phyloP scores from a whole-genome alignment of 2,888 invertebrate genomes.

The Parnassius apollo region DNA sequence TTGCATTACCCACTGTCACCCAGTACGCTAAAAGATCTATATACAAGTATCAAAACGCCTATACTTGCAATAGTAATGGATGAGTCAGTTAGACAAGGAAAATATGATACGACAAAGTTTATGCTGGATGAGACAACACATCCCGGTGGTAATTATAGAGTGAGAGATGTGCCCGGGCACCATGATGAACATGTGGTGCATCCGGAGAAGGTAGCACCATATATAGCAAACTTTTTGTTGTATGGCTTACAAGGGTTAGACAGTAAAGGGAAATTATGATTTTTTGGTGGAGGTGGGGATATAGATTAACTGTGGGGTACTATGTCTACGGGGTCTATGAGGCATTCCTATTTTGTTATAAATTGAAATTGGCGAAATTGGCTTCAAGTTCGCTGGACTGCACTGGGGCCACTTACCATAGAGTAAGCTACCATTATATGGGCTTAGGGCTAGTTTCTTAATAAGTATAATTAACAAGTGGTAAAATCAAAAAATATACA shows the following conservation, averaged over 20 bases:
- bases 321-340: no score
- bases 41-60: conserved; percentile 46
- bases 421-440: no score
- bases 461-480: no score
- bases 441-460: no score
- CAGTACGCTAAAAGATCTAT: conserved; percentile 50
- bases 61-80: conserved; percentile 47
- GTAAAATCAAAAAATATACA: no score
- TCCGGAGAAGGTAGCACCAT: conserved; percentile 73
- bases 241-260: conserved; percentile 49
- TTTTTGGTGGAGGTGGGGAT: background rate
- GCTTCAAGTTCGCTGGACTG: no score
- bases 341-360: no score
- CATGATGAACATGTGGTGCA: conserved; percentile 82
- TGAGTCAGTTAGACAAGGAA: conserved; percentile 40
- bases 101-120: conserved; percentile 45
- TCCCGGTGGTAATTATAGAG: conserved; percentile 44
- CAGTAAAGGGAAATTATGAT: conserved; percentile 8
- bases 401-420: no score
- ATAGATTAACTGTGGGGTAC: no score
- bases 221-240: conserved; percentile 61
- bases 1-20: conserved; percentile 55
- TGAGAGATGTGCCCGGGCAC: conserved; percentile 66
- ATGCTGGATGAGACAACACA: conserved; percentile 49
- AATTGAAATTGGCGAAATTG: no score